Conservation (phyloP, 2,113 vertebrate species). For the Xiphophorus maculatus region DNA sequence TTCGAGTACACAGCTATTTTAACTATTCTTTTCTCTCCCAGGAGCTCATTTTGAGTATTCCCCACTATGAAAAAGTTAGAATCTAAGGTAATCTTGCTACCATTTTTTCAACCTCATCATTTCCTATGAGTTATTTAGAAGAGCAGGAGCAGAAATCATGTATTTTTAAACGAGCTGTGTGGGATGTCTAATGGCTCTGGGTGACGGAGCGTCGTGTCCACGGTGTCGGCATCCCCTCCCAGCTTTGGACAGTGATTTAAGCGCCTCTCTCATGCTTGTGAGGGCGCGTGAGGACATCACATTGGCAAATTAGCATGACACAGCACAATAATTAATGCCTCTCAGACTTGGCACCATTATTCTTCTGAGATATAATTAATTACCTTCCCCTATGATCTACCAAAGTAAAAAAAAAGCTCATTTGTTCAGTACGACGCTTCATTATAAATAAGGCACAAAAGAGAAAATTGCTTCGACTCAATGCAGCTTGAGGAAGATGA, state of each 20-base stretch:
- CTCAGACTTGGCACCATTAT: constrained; percentile 66
- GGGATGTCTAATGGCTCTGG: constrained; percentile 32
- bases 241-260: constrained; percentile 40
- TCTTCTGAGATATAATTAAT: constrained; percentile 61
- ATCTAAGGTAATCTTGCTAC: constrained; percentile 13
- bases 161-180: constrained; percentile 40
- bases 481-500: constrained; percentile 6
- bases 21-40: not conserved
- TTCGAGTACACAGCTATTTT: not conserved
- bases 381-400: constrained; percentile 60
- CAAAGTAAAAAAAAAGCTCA: constrained; percentile 44
- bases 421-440: constrained; percentile 63
- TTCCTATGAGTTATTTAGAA: constrained; percentile 32
- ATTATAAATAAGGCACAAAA: constrained; percentile 54
- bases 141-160: constrained; percentile 25
- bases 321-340: constrained; percentile 65
- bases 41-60: constrained; percentile 3
- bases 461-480: constrained; percentile 35
- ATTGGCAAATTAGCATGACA: constrained; percentile 52
- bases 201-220: constrained; percentile 17
- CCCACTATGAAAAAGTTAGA: not conserved
- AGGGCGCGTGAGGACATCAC: constrained; percentile 60
- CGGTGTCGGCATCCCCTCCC: not conserved
- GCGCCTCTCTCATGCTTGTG: constrained; percentile 17
- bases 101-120: constrained; percentile 5